These are phyloP conservation scores for Acrossocheilus fasciatus DNA, from an alignment of 2,797 vertebrate genomes.

Conservation along the genomic window DNA sequence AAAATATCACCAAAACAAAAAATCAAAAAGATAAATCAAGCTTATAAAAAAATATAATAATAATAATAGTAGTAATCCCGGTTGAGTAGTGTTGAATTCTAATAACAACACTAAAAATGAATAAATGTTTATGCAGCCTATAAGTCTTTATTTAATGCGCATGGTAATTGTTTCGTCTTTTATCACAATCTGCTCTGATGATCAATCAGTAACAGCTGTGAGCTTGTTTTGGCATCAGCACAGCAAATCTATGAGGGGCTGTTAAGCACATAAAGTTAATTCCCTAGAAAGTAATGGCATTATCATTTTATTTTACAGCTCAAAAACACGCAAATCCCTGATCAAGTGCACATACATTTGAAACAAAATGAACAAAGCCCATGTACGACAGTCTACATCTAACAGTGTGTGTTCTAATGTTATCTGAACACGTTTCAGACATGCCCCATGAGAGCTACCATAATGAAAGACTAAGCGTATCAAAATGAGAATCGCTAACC, in stretches of 20 bases:
- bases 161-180: neutral
- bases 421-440: slow-evolving; percentile 14
- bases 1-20: neutral
- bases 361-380: neutral
- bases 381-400: slow-evolving; percentile 3
- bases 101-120: neutral
- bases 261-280: neutral
- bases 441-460: neutral
- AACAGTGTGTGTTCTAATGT: slow-evolving; percentile 1
- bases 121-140: neutral
- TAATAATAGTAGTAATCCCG: neutral
- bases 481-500: slow-evolving; percentile 1
- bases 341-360: slow-evolving; percentile 11
- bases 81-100: neutral
- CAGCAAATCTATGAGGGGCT: neutral
- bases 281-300: slow-evolving; percentile 8
- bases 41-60: neutral
- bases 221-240: neutral
- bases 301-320: slow-evolving; percentile 12
- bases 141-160: slow-evolving; percentile 14
- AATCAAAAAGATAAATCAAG: neutral
- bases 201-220: slow-evolving; percentile 19
- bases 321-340: neutral
- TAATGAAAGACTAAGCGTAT: slow-evolving; percentile 7
- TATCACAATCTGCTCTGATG: neutral